Evolutionary conservation across 1,140 invertebrate species (phyloP).

Genomic region (Bombus ignitus): DNA sequence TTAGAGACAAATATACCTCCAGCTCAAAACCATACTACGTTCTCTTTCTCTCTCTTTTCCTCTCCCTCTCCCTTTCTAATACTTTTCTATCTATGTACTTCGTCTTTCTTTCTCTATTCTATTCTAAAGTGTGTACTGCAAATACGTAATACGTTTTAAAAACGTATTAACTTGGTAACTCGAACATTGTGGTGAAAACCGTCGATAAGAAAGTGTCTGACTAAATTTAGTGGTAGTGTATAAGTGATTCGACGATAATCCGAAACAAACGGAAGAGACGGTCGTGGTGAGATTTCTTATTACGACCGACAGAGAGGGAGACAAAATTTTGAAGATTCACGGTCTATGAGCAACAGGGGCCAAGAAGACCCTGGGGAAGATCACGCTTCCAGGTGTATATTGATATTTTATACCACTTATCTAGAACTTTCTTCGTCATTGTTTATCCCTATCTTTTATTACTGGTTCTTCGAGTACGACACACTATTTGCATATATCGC

Average conservation of each 20-base stretch:
- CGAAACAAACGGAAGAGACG: neutral
- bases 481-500: slow-evolving; percentile 5
- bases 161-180: slow-evolving; percentile 2
- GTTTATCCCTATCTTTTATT: neutral
- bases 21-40: neutral
- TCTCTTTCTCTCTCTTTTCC: slow-evolving; percentile 17
- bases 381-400: slow-evolving; percentile 78
- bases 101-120: neutral
- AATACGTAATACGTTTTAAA: slow-evolving; percentile 36
- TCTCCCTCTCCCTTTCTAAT: slow-evolving; percentile 18
- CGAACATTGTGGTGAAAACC: slow-evolving; percentile 2
- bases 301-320: slow-evolving; percentile 51
- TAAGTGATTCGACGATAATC: neutral
- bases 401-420: neutral
- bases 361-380: slow-evolving; percentile 82
- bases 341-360: slow-evolving; percentile 81
- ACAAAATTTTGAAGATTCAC: slow-evolving; percentile 75
- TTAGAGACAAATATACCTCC: slow-evolving; percentile 39
- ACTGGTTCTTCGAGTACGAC: neutral
- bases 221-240: slow-evolving; percentile 40
- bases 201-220: slow-evolving; percentile 1
- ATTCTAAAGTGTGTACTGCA: slow-evolving; percentile 26
- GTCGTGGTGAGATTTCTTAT: slow-evolving; percentile 41
- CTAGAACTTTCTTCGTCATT: slow-evolving; percentile 16
- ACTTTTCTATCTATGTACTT: slow-evolving; percentile 1